These are phyloP conservation scores for Aelia acuminata DNA, from an alignment of 2,888 invertebrate species.

Conservation along the genomic window DNA sequence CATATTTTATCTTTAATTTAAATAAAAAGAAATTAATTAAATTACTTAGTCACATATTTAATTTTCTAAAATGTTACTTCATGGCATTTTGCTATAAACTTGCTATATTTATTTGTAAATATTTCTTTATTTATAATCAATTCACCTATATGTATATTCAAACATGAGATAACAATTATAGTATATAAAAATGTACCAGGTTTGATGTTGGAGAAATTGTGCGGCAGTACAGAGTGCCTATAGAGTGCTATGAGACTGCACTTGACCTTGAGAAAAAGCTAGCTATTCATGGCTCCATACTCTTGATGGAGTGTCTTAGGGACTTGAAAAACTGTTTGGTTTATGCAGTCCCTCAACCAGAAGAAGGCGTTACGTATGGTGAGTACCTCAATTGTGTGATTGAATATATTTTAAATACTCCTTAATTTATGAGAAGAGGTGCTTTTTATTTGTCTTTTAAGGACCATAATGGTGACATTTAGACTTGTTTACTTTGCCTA, in stretches of 20 bases:
- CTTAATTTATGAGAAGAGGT: neutral
- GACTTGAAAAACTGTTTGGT: slow-evolving; percentile 75
- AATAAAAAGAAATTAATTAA: too few species aligned
- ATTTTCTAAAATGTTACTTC: too few species aligned
- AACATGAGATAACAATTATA: neutral
- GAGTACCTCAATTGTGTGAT: slow-evolving; percentile 67
- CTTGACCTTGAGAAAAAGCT: slow-evolving; percentile 77
- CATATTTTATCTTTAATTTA: too few species aligned
- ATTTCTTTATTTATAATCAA: too few species aligned
- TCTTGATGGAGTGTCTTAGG: slow-evolving; percentile 76
- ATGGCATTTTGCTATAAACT: too few species aligned
- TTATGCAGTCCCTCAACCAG: slow-evolving; percentile 75
- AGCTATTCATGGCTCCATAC: slow-evolving; percentile 78
- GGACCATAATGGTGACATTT: neutral
- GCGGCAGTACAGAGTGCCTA: slow-evolving; percentile 66
- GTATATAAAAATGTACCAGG: slow-evolving; percentile 67
- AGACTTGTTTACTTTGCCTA: neutral
- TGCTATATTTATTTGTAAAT: too few species aligned
- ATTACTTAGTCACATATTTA: too few species aligned
- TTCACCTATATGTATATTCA: neutral
- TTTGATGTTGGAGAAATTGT: slow-evolving; percentile 83
- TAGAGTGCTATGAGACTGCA: slow-evolving; percentile 73
- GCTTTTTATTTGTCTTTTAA: too few species aligned
- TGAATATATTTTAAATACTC: neutral
- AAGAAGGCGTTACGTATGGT: slow-evolving; percentile 80